Percentiles rank a stretch among this genome's conserved stretches.
phyloP scores from a whole-genome alignment of 2,113 vertebrate genomes.

The Erythrolamprus reginae region DNA sequence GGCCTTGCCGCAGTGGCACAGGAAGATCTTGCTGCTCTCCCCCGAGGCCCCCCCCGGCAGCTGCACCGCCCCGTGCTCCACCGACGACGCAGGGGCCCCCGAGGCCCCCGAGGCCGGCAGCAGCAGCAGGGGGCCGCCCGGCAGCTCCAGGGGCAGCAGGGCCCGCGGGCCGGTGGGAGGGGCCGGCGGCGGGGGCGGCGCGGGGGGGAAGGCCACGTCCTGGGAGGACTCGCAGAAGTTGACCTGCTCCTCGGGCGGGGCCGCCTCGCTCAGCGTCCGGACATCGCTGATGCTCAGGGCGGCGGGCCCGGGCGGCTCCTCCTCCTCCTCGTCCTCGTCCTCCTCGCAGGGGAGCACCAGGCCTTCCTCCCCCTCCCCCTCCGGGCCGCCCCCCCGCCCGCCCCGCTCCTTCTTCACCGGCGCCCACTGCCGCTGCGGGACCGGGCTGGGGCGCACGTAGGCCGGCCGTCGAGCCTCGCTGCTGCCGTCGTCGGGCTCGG shows the following conservation, averaged over 20 bases:
- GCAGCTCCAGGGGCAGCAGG: constrained; percentile 85
- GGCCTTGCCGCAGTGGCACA: constrained; percentile 92
- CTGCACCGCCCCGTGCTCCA: constrained; percentile 63
- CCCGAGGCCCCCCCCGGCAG: constrained; percentile 25
- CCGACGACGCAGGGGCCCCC: constrained; percentile 28
- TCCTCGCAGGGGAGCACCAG: constrained; percentile 82
- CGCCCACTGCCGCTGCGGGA: constrained; percentile 88
- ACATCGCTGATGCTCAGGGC: constrained; percentile 82
- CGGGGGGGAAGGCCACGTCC: constrained; percentile 61
- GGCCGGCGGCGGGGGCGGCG: constrained; percentile 41
- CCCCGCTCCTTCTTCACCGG: constrained; percentile 82
- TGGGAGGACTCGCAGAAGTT: constrained; percentile 81
- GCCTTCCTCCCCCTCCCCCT: neutral
- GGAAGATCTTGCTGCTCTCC: constrained; percentile 79
- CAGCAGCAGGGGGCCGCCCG: constrained; percentile 80
- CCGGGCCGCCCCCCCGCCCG: constrained; percentile 34
- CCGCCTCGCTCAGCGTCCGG: constrained; percentile 70
- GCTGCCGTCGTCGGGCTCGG: constrained; percentile 70
- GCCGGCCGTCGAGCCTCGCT: neutral
- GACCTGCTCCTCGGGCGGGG: constrained; percentile 57
- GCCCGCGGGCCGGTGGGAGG: too few species aligned
- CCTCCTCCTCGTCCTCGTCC: constrained; percentile 80
- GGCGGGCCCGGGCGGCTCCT: constrained; percentile 54
- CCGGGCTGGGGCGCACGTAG: constrained; percentile 69
- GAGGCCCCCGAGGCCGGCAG: constrained; percentile 53